Percentiles rank a stretch among this genome's conserved stretches.
phyloP scores from a whole-genome alignment of 2,113 vertebrate species.

The Toxotes chatareus region DNA sequence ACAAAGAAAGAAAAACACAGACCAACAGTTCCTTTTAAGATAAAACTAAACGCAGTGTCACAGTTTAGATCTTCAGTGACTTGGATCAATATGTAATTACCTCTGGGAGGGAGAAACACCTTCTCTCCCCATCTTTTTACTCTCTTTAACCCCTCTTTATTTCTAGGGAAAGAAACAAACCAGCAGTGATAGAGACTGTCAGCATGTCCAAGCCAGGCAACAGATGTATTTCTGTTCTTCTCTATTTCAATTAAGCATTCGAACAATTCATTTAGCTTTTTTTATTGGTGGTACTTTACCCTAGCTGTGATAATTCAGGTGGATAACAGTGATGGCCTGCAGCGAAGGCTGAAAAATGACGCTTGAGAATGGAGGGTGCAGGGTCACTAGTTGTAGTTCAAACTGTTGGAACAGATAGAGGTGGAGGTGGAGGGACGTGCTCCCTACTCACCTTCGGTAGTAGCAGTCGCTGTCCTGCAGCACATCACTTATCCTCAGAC shows the following conservation, averaged over 20 bases:
- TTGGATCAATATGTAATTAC: slow-evolving; percentile 82
- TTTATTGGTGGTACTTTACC: not conserved
- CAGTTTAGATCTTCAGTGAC: slow-evolving; percentile 76
- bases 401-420: slow-evolving; percentile 25
- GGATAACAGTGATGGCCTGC: slow-evolving; percentile 4
- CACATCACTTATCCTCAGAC: slow-evolving; percentile 36
- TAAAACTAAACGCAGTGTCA: slow-evolving; percentile 71
- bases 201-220: slow-evolving; percentile 1
- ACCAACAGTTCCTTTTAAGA: slow-evolving; percentile 65
- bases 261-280: slow-evolving; percentile 25
- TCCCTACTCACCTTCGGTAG: slow-evolving; percentile 19
- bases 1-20: slow-evolving; percentile 41
- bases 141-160: slow-evolving; percentile 68
- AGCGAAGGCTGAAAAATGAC: slow-evolving; percentile 36
- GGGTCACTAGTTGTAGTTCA: slow-evolving; percentile 24
- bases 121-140: slow-evolving; percentile 46
- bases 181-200: slow-evolving; percentile 31
- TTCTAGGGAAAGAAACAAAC: slow-evolving; percentile 37
- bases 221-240: slow-evolving; percentile 1
- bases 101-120: slow-evolving; percentile 64
- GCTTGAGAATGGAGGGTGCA: not conserved
- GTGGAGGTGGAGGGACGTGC: slow-evolving; percentile 30
- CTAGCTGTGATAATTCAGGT: slow-evolving; percentile 9
- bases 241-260: slow-evolving; percentile 43
- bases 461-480: slow-evolving; percentile 25